Evolutionary conservation across 2,113 vertebrate genomes (phyloP), one percentile per base, ranked within the genome.

Genomic region (Neoarius graeffei): DNA sequence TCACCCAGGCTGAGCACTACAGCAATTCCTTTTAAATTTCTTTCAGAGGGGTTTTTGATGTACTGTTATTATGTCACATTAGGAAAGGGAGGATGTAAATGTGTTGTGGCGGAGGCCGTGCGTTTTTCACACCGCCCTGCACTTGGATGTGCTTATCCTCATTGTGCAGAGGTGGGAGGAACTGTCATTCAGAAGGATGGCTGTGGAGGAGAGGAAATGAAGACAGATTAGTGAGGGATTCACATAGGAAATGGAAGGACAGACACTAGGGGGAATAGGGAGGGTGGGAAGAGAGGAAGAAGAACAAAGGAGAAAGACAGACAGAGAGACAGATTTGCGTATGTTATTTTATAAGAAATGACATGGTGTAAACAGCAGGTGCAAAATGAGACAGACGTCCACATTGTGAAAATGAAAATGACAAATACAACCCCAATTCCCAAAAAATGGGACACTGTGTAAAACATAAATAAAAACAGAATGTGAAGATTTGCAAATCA

Each of bases 241-340:
- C 25, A 81, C 17, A 42, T 64, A 87, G 84, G 85, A 88, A 85
- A 89, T 74, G 92, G 88, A 92, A 88, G 89, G 64, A 66, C 66
- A 69, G 42, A 54, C 17, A 59, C 19, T 82, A 57, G 86, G 90
- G 64, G 66, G 76, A 82, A 81, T 73, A 35, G 57, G 81, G 85
- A 87, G 91, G 81, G 87, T 73, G 69, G 86, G 89, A 90, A 50
- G 85, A 86, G 88, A 85, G 91, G 90, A 89, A 83, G 88, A 83
- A 90, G 91, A 91, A 89, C 87, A 92, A 87, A 91, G 90, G 86
- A 90, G 86, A 89, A 87, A 89, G 80, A 69, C 85, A 79, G 42
- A 42, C 42, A 88, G 57, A 85, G 89, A 88, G 59, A 77, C 66
- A 35, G 25, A 80, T 88, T 83, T 88, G 84, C 84, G 62, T 85